These are phyloP conservation scores for Drosophila nannoptera DNA, from an alignment of 1,140 invertebrate genomes.

Conservation along the genomic window DNA sequence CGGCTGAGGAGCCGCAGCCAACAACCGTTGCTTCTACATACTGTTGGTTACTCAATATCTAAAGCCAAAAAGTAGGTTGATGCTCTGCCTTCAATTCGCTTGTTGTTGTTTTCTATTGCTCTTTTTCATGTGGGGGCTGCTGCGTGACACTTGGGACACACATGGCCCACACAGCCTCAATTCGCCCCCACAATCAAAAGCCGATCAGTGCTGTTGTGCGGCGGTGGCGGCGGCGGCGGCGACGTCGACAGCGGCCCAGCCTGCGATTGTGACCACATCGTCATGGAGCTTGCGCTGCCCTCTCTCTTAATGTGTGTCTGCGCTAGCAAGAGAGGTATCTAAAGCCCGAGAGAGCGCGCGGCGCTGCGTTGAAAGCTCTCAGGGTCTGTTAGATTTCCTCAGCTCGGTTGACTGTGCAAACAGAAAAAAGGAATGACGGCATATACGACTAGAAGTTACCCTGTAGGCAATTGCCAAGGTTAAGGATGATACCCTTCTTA, in stretches of 20 bases:
- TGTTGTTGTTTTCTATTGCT: constrained; percentile 33
- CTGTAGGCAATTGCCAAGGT: background rate
- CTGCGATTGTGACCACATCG: constrained; percentile 52
- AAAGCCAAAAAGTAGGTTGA: constrained; percentile 63
- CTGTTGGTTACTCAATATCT: constrained; percentile 65
- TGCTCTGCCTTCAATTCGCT: constrained; percentile 19
- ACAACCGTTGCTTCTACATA: constrained; percentile 15
- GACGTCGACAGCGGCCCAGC: constrained; percentile 32
- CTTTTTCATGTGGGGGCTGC: constrained; percentile 28
- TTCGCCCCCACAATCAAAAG: constrained; percentile 68
- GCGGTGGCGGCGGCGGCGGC: background rate
- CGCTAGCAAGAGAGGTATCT: constrained; percentile 7
- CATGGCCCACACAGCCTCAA: constrained; percentile 64
- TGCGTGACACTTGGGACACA: constrained; percentile 68
- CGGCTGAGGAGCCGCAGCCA: background rate
- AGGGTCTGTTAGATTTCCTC: constrained; percentile 58
- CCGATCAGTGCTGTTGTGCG: constrained; percentile 35
- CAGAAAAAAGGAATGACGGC: constrained; percentile 8
- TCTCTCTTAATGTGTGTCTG: constrained; percentile 11
- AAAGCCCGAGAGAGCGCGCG: background rate
- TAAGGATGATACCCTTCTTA: too few species aligned
- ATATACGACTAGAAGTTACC: background rate
- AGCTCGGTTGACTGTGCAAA: constrained; percentile 55
- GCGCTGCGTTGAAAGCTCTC: constrained; percentile 29
- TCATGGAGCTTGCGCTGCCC: constrained; percentile 7